phyloP scores from a whole-genome alignment of 2,888 invertebrate species.

The Erpobdella octoculata region DNA sequence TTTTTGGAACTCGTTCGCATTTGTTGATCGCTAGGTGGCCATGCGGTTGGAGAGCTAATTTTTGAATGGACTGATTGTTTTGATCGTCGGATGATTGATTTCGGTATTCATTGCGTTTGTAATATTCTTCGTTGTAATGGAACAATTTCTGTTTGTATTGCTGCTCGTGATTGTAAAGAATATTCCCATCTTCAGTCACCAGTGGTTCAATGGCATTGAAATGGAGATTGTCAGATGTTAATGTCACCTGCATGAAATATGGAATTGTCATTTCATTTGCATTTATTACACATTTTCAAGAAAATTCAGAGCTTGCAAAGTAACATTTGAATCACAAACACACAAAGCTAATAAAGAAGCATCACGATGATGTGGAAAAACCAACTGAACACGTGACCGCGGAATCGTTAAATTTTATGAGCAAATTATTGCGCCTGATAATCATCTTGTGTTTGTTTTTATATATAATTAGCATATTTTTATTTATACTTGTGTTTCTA shows the following conservation, averaged over 20 bases:
- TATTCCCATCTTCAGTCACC: background rate
- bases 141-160: background rate
- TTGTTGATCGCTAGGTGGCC: slow-evolving; percentile 7
- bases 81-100: background rate
- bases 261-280: too few species aligned
- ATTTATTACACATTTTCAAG: too few species aligned
- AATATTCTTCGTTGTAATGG: background rate
- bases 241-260: slow-evolving; percentile 3
- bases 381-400: too few species aligned
- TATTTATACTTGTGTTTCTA: too few species aligned
- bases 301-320: too few species aligned
- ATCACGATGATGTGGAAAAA: too few species aligned
- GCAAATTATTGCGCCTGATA: too few species aligned
- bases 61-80: background rate
- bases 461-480: too few species aligned
- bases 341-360: too few species aligned
- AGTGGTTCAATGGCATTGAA: slow-evolving; percentile 13
- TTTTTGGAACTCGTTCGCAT: background rate
- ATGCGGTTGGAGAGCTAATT: background rate
- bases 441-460: too few species aligned
- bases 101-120: background rate
- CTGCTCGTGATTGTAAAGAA: background rate
- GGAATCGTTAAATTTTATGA: too few species aligned
- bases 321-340: too few species aligned
- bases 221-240: slow-evolving; percentile 15